Conservation (phyloP, 2,113 vertebrate species). For the Aythya baeri region DNA sequence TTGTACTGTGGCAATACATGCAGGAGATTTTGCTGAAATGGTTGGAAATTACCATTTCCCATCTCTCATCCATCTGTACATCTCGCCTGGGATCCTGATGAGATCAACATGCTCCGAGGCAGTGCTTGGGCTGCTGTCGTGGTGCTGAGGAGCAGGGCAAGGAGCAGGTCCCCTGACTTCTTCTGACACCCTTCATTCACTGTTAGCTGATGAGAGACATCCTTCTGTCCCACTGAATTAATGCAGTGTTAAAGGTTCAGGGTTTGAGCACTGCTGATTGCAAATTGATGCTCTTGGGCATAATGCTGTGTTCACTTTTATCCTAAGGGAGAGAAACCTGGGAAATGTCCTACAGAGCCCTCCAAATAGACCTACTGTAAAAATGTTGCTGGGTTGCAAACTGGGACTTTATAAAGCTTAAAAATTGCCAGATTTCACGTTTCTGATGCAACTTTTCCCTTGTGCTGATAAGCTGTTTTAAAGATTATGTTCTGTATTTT, state of each 20-base stretch:
- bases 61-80: not conserved
- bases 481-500: not conserved
- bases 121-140: not conserved
- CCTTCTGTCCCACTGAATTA: constrained; percentile 3
- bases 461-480: not conserved
- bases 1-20: not conserved
- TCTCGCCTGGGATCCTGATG: not conserved
- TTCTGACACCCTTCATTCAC: not conserved
- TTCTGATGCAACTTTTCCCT: not conserved
- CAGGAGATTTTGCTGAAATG: constrained; percentile 20
- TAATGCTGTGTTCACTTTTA: constrained; percentile 41
- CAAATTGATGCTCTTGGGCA: not conserved
- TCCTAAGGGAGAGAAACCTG: not conserved
- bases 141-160: not conserved
- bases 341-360: constrained; percentile 22
- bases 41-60: constrained; percentile 25
- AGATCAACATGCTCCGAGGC: not conserved
- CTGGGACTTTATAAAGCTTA: not conserved
- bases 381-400: not conserved
- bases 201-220: not conserved
- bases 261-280: constrained; percentile 42
- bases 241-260: not conserved
- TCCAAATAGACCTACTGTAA: not conserved
- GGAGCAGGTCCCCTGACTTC: not conserved
- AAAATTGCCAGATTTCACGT: not conserved